phyloP scores from a whole-genome alignment of 2,113 vertebrate species.

The Tilapia sparmanii region DNA sequence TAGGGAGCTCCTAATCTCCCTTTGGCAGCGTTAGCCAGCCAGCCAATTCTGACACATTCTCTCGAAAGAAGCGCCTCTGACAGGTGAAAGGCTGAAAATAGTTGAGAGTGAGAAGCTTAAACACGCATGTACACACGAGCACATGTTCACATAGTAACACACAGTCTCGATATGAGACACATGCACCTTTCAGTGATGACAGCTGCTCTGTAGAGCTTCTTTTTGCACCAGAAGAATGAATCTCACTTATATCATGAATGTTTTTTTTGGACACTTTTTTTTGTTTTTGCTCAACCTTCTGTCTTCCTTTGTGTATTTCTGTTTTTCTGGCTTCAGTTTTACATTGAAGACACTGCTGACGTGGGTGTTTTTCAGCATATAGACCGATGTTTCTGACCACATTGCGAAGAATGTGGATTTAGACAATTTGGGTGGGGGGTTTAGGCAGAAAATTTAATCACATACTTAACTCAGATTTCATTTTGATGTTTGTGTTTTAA shows the following conservation, averaged over 20 bases:
- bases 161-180: neutral
- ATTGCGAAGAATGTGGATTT: neutral
- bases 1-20: slow-evolving; percentile 71
- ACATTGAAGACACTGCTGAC: neutral
- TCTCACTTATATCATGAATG: neutral
- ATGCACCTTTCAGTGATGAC: neutral
- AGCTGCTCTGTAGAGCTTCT: neutral
- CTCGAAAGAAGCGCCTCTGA: slow-evolving; percentile 69
- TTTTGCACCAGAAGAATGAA: neutral
- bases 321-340: neutral
- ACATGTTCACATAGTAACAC: neutral
- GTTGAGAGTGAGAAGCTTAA: slow-evolving; percentile 34
- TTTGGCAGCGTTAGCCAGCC: slow-evolving; percentile 61
- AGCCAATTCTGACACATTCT: slow-evolving; percentile 74
- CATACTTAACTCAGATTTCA: neutral
- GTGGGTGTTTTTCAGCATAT: neutral
- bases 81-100: slow-evolving; percentile 75
- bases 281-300: neutral
- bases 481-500: neutral
- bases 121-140: neutral
- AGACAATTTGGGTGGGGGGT: neutral
- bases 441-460: neutral
- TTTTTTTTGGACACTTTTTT: neutral
- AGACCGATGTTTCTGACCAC: neutral
- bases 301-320: neutral